Conservation (phyloP, 2,888 invertebrate genomes). For the Gari tellinella region DNA sequence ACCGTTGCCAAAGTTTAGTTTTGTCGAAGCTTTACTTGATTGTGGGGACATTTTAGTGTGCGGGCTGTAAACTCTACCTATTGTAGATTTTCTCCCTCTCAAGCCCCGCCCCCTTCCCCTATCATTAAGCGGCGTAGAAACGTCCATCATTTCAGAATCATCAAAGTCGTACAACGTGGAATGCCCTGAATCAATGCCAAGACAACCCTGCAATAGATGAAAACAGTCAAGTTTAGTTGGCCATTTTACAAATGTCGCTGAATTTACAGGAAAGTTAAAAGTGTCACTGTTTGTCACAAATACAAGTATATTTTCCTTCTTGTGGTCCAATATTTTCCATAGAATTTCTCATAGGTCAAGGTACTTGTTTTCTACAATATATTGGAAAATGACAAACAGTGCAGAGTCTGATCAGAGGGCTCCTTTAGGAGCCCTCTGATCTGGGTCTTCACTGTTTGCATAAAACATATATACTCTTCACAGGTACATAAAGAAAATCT, state of each 20-base stretch:
- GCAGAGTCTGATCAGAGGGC: no score
- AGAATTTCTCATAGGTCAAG: no score
- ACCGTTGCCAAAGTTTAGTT: neutral
- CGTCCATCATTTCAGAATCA: conserved; percentile 47
- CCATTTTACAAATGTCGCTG: neutral
- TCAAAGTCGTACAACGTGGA: conserved; percentile 52
- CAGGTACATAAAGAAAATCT: no score
- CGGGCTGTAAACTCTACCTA: neutral
- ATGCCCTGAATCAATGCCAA: neutral
- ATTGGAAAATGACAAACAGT: no score
- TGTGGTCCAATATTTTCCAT: no score
- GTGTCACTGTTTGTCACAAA: no score
- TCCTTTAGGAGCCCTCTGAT: no score
- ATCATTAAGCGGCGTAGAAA: conserved; percentile 31
- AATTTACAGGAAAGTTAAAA: no score
- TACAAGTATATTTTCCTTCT: no score
- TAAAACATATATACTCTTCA: no score
- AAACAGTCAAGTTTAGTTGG: conserved; percentile 52
- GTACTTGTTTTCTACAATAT: no score
- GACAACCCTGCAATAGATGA: conserved; percentile 47
- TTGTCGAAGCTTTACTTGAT: neutral
- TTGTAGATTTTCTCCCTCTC: conserved; percentile 21
- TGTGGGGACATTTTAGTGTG: neutral
- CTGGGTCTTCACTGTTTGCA: no score
- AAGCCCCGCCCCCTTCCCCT: conserved; percentile 40